Conservation (phyloP, 1,140 invertebrate genomes). For the Drosophila hydei region DNA sequence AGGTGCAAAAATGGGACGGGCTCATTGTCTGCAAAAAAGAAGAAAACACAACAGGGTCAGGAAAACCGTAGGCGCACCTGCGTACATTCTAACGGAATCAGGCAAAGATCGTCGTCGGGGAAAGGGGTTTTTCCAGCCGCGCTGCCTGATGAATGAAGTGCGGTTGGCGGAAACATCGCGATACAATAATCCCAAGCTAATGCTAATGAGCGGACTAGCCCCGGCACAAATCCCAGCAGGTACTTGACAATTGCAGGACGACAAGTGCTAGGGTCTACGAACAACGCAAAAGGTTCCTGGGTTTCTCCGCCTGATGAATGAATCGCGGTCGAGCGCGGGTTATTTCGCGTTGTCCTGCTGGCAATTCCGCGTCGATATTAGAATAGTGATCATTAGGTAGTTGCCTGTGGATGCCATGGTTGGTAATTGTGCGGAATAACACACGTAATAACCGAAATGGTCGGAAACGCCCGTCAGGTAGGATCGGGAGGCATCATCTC, state of each 20-base stretch:
- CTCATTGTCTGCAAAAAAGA: constrained; percentile 60
- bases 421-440: constrained; percentile 73
- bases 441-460: constrained; percentile 75
- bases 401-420: constrained; percentile 39
- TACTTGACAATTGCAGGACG: constrained; percentile 36
- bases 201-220: constrained; percentile 71
- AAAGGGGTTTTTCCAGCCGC: constrained; percentile 66
- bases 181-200: constrained; percentile 47
- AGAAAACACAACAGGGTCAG: constrained; percentile 38
- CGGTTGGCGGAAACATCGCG: constrained; percentile 32
- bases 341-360: constrained; percentile 52
- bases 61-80: constrained; percentile 53
- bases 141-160: constrained; percentile 56
- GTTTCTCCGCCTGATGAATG: constrained; percentile 67
- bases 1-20: constrained; percentile 82
- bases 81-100: constrained; percentile 48
- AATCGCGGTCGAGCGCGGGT: constrained; percentile 52
- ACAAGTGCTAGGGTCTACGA: constrained; percentile 52
- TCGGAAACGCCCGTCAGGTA: constrained; percentile 66
- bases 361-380: constrained; percentile 56
- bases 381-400: constrained; percentile 66
- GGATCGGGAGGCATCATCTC: constrained; percentile 13
- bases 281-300: constrained; percentile 5
- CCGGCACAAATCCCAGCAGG: constrained; percentile 49
- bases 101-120: not conserved